Evolutionary conservation across 2,888 invertebrate species (phyloP), one percentile per base, ranked within the genome.

Genomic region (Lithophane semibrunnea): DNA sequence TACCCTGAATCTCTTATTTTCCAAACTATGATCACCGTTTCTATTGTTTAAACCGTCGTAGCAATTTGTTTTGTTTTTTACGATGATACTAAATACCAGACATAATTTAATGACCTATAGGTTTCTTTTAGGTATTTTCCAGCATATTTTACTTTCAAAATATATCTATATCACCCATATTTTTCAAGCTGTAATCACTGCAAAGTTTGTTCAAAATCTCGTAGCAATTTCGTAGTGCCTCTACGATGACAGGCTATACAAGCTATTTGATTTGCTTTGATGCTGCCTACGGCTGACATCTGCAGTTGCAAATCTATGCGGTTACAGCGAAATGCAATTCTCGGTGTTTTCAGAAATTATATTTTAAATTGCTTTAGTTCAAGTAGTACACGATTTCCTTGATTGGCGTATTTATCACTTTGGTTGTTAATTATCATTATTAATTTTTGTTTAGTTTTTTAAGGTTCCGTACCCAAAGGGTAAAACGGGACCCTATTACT

Each of bases 191-290:
- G 12, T 56, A 16, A 49, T 29, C 24, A 54, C 16, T 0, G 21
- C 2, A 21, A 29, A 3, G 13, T 29, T 13, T 49, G 4, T 65
- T 42, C 18, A 24, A 61, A 29, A 61, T 10, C 1, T n/a, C 44
- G 52, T 74, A 49, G 52, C 24, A 65, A n/a, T 29, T 64, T 69
- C 79, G 84, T 76, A 79, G 74, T 76, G 24, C 44, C 49, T 72
- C 64, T 83, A 75, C 80, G 66, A 64, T 61, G 74, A 73, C 73
- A 76, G 49, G 61, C 77, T 76, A 37, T 37, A 85, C 82, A 76
- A 84, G 60, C 72, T 70, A 73, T 84, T 37, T 37, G 73, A 76
- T 70, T 73, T 65, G 74, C 66, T 76, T 74, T 67, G 67, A 63
- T 61, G 58, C 73, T 29, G 29, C 29, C 29, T 69, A 72, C 66